A percentile compares a stretch with the other conserved stretches of the same genome.
These are phyloP conservation scores for Spheniscus humboldti DNA, from an alignment of 2,797 vertebrate genomes.

Conservation along the genomic window DNA sequence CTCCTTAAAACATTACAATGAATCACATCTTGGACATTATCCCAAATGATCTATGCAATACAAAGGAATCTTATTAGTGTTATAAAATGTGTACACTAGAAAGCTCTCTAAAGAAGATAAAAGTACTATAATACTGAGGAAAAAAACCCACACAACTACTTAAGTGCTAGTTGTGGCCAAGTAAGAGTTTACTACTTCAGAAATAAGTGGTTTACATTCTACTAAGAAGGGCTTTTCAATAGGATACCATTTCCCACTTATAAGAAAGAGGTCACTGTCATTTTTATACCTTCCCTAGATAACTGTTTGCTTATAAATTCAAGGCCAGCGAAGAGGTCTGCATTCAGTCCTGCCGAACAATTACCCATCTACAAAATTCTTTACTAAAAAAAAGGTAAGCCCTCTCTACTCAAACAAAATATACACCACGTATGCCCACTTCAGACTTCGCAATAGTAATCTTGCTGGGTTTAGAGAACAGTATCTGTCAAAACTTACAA, in stretches of 20 bases:
- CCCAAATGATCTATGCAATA: background rate
- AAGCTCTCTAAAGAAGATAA: background rate
- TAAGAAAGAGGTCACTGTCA: background rate
- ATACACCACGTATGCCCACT: rapidly evolving
- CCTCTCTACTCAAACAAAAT: background rate
- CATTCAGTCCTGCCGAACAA: background rate
- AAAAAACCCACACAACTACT: background rate
- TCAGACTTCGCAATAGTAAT: background rate
- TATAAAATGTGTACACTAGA: background rate
- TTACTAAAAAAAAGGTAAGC: background rate
- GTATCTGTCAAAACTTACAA: background rate
- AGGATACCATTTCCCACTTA: background rate
- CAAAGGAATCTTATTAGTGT: background rate
- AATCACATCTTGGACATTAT: background rate
- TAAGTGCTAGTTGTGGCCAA: background rate
- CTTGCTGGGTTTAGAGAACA: background rate
- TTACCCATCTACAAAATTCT: background rate
- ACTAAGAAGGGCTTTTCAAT: background rate
- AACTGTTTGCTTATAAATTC: background rate
- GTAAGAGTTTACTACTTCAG: background rate
- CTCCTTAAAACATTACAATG: background rate
- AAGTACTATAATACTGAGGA: background rate
- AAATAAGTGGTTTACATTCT: background rate
- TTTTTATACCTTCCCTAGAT: background rate
- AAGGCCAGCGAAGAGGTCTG: background rate